Evolutionary conservation across 1,140 invertebrate species (phyloP).

Genomic region (Oppia nitens): DNA sequence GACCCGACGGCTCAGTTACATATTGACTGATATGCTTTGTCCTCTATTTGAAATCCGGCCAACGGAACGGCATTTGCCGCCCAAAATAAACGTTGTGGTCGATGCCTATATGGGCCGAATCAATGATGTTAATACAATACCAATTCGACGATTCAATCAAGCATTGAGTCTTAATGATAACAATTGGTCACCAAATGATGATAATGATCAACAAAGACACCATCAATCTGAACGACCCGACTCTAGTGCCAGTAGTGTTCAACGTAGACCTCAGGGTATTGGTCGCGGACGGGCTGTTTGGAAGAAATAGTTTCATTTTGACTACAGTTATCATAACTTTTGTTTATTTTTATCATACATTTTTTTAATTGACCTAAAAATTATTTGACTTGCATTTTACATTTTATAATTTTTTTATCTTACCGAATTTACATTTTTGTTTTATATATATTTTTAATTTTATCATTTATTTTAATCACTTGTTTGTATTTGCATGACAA

Average conservation of each 20-base stretch:
- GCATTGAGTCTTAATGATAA: no score
- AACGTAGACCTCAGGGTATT: background rate
- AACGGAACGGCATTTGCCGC: background rate
- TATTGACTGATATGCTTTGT: background rate
- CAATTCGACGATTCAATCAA: background rate
- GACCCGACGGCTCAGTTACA: background rate
- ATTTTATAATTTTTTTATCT: no score
- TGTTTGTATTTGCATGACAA: no score
- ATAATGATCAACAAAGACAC: background rate
- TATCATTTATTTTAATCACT: no score
- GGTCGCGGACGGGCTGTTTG: background rate
- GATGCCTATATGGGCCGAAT: background rate
- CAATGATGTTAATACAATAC: background rate
- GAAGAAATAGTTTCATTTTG: no score
- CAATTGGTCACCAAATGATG: background rate
- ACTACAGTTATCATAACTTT: no score
- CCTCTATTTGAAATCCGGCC: background rate
- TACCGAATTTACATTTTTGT: no score
- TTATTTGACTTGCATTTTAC: no score
- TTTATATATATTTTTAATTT: no score
- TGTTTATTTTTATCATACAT: no score
- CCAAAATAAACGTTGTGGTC: background rate
- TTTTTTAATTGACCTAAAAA: no score
- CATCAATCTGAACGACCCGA: background rate
- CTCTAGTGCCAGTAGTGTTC: background rate